phyloP scores from a whole-genome alignment of 2,113 vertebrate species.

The Vidua macroura region DNA sequence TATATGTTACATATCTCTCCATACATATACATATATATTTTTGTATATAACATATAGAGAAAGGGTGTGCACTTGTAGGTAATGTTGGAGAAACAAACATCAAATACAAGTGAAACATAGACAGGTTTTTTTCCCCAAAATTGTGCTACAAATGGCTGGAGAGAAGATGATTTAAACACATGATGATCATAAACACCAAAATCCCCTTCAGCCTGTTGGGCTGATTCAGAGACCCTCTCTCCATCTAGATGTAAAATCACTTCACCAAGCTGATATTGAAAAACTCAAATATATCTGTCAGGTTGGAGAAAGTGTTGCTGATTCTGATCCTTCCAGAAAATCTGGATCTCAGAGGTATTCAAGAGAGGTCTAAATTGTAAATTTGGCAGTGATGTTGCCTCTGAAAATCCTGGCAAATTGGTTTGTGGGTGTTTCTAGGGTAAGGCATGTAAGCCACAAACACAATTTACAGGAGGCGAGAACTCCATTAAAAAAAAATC shows the following conservation, averaged over 20 bases:
- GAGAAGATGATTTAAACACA: neutral
- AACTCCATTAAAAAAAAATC: neutral
- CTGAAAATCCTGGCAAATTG: neutral
- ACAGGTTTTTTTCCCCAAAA: neutral
- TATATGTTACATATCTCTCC: neutral
- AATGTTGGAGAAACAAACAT: neutral
- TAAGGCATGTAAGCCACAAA: neutral
- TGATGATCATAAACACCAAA: neutral
- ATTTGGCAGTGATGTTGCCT: neutral
- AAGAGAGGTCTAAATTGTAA: neutral
- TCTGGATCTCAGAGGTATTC: neutral
- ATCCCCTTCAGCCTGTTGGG: neutral
- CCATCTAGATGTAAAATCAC: neutral
- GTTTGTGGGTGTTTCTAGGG: neutral
- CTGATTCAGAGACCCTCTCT: neutral
- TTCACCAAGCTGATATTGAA: neutral
- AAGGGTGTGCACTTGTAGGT: neutral
- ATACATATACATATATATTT: neutral
- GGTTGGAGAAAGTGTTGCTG: neutral
- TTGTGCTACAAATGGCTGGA: neutral
- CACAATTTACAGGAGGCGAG: neutral
- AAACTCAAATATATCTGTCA: neutral
- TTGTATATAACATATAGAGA: neutral
- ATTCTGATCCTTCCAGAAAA: neutral
- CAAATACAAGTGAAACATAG: neutral